These are phyloP conservation scores for Leucania comma DNA, from an alignment of 2,888 invertebrate genomes.

Conservation along the genomic window DNA sequence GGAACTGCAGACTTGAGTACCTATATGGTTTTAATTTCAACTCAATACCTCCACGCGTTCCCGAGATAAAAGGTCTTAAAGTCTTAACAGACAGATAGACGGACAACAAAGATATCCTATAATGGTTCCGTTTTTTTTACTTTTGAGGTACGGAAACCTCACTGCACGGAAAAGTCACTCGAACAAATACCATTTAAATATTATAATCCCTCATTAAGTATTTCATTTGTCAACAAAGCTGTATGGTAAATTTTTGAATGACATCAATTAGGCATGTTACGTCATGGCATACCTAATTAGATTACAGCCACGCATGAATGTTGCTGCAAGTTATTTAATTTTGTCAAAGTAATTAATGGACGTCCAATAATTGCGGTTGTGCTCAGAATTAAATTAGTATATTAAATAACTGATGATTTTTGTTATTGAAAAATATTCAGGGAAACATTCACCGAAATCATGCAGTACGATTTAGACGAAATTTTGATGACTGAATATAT, in stretches of 20 bases:
- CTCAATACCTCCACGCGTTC: too few relatives aligned
- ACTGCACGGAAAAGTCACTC: not conserved
- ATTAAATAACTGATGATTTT: not conserved
- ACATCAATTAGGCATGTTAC: slow-evolving; percentile 27
- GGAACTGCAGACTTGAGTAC: too few relatives aligned
- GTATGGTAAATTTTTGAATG: slow-evolving; percentile 24
- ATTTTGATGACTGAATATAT: not conserved
- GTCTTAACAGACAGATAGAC: too few relatives aligned
- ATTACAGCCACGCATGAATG: slow-evolving; percentile 31
- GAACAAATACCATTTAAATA: not conserved
- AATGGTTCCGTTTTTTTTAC: too few relatives aligned
- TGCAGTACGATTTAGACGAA: not conserved
- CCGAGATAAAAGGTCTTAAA: too few relatives aligned
- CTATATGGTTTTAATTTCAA: too few relatives aligned
- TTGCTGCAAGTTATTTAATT: slow-evolving; percentile 30
- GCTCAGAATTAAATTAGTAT: not conserved
- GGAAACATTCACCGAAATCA: not conserved
- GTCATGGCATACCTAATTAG: slow-evolving; percentile 18
- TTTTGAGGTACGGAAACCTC: too few relatives aligned
- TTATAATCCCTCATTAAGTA: slow-evolving; percentile 6
- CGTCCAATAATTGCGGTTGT: slow-evolving; percentile 19
- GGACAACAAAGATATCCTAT: too few relatives aligned
- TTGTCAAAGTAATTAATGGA: slow-evolving; percentile 26
- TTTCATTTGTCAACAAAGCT: slow-evolving; percentile 12
- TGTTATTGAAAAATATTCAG: not conserved